A percentile compares a stretch with the other conserved stretches of the same genome.
Conservation (phyloP, 37 sponge, comb jelly and placozoan species). For the Lycopodina hypogea region DNA sequence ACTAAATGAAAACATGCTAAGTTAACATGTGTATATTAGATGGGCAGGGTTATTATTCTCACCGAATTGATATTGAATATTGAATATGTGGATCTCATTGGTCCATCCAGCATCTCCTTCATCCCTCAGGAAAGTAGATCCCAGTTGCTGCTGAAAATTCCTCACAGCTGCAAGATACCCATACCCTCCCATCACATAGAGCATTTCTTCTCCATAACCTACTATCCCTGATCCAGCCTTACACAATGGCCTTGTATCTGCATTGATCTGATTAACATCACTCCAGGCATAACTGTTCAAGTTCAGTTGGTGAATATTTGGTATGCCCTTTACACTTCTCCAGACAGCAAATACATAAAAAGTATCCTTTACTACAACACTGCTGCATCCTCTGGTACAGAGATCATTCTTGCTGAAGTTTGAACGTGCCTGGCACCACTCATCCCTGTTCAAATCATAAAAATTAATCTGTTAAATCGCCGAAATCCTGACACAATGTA, state of each 20-base stretch:
- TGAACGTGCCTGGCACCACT: too few relatives aligned
- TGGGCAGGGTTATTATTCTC: too few relatives aligned
- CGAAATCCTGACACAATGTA: too few relatives aligned
- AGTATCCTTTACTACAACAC: background rate
- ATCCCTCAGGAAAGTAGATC: too few relatives aligned
- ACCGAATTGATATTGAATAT: slow-evolving; percentile 2
- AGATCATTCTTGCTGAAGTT: too few relatives aligned
- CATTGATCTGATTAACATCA: background rate
- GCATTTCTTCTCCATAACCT: slow-evolving; percentile 31
- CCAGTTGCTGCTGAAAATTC: background rate
- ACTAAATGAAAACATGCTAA: too few relatives aligned
- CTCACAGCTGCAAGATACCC: slow-evolving; percentile 9
- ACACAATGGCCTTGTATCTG: slow-evolving; percentile 15
- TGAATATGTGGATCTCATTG: slow-evolving; percentile 63
- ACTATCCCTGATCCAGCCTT: slow-evolving; percentile 55
- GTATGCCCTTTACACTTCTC: background rate
- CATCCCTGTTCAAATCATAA: too few relatives aligned
- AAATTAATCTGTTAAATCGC: too few relatives aligned
- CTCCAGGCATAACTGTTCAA: slow-evolving; percentile 23
- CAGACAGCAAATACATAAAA: slow-evolving; percentile 48
- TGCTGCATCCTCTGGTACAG: background rate
- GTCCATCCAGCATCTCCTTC: slow-evolving; percentile 44
- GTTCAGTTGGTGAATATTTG: slow-evolving; percentile 26
- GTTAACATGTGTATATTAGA: too few relatives aligned
- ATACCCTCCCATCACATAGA: slow-evolving; percentile 68